Evolutionary conservation across 2,888 invertebrate genomes (phyloP).

Genomic region (Petrolisthes manimaculis): DNA sequence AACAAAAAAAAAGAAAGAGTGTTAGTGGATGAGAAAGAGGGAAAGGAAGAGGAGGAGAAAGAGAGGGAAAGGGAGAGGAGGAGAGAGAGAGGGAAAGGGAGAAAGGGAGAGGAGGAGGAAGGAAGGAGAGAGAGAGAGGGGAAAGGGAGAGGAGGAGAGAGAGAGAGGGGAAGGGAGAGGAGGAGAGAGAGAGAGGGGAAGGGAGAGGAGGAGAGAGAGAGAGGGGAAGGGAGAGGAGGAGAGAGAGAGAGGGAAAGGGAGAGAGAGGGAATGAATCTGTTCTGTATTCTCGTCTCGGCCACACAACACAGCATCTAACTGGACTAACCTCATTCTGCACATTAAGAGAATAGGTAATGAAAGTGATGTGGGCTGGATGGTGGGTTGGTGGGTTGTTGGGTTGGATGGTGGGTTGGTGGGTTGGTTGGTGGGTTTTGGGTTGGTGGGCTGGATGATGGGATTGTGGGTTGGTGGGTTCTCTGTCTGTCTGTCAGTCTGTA

Average conservation of each 20-base stretch:
- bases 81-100: not conserved
- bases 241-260: slow-evolving; percentile 1
- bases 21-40: not conserved
- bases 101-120: not conserved
- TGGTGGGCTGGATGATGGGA: no score
- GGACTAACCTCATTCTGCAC: no score
- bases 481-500: no score
- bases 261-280: no score
- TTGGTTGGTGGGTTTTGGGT: no score
- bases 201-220: slow-evolving; percentile 6
- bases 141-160: not conserved
- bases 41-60: not conserved
- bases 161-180: not conserved
- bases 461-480: no score
- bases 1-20: not conserved
- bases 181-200: slow-evolving; percentile 8
- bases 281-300: no score
- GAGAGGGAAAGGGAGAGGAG: not conserved
- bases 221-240: not conserved
- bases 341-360: no score
- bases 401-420: no score
- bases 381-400: no score
- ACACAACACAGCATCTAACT: no score
- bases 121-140: not conserved
- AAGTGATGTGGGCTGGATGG: no score